These are phyloP conservation scores for Ophiodon elongatus DNA, from an alignment of 2,113 vertebrate species.

Conservation along the genomic window DNA sequence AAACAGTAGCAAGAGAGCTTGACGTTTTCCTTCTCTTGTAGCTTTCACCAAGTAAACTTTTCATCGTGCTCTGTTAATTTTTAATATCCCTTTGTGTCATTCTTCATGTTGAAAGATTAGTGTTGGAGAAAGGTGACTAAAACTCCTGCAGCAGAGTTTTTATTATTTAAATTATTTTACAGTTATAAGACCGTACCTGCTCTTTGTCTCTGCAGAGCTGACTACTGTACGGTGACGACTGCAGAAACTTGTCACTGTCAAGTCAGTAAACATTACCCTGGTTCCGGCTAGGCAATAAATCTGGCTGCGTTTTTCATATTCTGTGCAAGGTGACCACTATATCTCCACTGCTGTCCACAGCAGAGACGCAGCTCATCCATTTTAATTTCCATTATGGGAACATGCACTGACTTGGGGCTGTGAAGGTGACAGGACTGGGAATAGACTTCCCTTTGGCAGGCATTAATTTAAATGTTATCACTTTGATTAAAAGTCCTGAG, in stretches of 20 bases:
- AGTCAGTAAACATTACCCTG: conserved; percentile 32
- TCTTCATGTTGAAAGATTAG: conserved; percentile 4
- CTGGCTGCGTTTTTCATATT: conserved; percentile 13
- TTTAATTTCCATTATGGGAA: conserved; percentile 31
- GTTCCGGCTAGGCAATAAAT: conserved; percentile 23
- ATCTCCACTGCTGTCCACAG: neutral
- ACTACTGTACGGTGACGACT: neutral
- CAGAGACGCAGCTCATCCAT: conserved; percentile 18
- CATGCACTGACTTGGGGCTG: neutral
- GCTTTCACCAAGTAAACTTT: neutral
- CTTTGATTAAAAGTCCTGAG: conserved; percentile 29
- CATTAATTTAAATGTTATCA: conserved; percentile 36
- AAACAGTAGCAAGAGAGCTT: neutral
- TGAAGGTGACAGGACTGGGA: conserved; percentile 22
- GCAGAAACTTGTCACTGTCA: conserved; percentile 32
- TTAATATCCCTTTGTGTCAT: conserved; percentile 11
- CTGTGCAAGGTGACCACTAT: conserved; percentile 30
- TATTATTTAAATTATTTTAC: neutral
- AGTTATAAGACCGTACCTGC: neutral
- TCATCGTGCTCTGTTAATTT: neutral
- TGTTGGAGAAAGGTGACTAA: neutral
- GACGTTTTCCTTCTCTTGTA: neutral
- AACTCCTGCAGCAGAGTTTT: conserved; percentile 4
- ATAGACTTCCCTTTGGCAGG: neutral
- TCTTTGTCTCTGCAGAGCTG: conserved; percentile 3